A percentile compares a stretch with the other conserved stretches of the same genome.
Evolutionary conservation across 2,797 vertebrate genomes (phyloP).

Genomic region (Aldrovandia affinis): DNA sequence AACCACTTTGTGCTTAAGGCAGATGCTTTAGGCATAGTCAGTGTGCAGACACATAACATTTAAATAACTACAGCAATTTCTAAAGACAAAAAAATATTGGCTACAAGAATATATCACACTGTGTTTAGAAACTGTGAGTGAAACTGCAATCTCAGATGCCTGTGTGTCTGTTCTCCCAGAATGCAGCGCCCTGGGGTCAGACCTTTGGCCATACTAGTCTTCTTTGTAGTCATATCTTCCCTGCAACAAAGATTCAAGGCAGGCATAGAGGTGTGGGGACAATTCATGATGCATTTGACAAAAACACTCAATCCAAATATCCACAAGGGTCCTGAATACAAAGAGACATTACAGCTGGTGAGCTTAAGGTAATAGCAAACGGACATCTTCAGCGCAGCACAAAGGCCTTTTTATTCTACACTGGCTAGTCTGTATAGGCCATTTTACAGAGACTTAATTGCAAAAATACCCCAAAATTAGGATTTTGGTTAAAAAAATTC

Average conservation of each 20-base stretch:
- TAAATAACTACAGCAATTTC: not conserved
- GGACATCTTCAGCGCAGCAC: not conserved
- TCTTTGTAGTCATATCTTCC: not conserved
- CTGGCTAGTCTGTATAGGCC: not conserved
- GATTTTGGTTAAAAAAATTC: not conserved
- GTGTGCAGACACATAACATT: not conserved
- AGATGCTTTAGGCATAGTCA: slow-evolving; percentile 21
- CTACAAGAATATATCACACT: not conserved
- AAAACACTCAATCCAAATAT: not conserved
- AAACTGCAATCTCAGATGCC: not conserved
- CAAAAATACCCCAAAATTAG: not conserved
- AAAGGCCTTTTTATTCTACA: not conserved
- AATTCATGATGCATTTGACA: not conserved
- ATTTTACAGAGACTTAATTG: too few species aligned
- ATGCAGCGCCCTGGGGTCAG: not conserved
- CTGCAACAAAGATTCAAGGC: not conserved
- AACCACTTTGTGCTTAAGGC: slow-evolving; percentile 17
- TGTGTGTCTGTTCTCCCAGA: not conserved
- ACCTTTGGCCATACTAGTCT: too few species aligned
- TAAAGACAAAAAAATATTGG: not conserved
- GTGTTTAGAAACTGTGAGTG: not conserved
- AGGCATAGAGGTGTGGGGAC: not conserved
- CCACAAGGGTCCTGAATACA: not conserved
- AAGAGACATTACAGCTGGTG: not conserved
- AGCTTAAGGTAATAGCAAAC: not conserved